These are phyloP conservation scores for Oligia latruncula DNA, from an alignment of 2,888 invertebrate species.

Conservation along the genomic window DNA sequence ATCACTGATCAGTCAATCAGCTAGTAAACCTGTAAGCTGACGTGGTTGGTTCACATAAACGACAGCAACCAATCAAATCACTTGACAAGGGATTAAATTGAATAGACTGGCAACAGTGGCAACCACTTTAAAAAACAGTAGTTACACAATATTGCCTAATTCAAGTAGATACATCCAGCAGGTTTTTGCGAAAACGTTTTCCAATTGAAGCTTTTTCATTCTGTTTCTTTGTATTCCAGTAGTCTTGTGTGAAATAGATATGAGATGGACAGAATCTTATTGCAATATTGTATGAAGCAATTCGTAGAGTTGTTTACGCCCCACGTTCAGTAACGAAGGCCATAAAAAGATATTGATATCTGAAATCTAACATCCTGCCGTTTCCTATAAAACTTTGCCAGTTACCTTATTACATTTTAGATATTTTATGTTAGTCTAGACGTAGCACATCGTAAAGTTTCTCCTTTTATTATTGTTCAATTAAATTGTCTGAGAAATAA, in stretches of 20 bases:
- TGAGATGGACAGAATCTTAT: not conserved
- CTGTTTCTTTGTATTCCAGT: not conserved
- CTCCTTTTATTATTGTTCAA: slow-evolving; percentile 51
- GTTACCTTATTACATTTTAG: slow-evolving; percentile 64
- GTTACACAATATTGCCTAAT: slow-evolving; percentile 12
- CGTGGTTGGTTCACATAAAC: not conserved
- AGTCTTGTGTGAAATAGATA: slow-evolving; percentile 13
- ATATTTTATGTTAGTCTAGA: slow-evolving; percentile 61
- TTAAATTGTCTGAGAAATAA: slow-evolving; percentile 34
- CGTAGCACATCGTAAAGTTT: slow-evolving; percentile 50
- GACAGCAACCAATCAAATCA: slow-evolving; percentile 31
- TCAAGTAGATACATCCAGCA: not conserved
- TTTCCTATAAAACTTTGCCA: slow-evolving; percentile 58
- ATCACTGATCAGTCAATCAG: not conserved
- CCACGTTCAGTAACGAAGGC: slow-evolving; percentile 42
- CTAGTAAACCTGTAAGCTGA: not conserved
- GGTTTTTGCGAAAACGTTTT: not conserved
- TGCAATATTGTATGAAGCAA: slow-evolving; percentile 33
- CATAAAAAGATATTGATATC: slow-evolving; percentile 66
- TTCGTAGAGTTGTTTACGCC: slow-evolving; percentile 56
- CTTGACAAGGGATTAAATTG: slow-evolving; percentile 8
- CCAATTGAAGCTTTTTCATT: slow-evolving; percentile 2
- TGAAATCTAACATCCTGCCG: slow-evolving; percentile 56
- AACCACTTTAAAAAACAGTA: slow-evolving; percentile 17
- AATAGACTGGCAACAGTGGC: not conserved